Percentiles rank a stretch among this genome's conserved stretches.
Conservation (phyloP, 2,888 invertebrate species). For the Xanthorhoe designata region DNA sequence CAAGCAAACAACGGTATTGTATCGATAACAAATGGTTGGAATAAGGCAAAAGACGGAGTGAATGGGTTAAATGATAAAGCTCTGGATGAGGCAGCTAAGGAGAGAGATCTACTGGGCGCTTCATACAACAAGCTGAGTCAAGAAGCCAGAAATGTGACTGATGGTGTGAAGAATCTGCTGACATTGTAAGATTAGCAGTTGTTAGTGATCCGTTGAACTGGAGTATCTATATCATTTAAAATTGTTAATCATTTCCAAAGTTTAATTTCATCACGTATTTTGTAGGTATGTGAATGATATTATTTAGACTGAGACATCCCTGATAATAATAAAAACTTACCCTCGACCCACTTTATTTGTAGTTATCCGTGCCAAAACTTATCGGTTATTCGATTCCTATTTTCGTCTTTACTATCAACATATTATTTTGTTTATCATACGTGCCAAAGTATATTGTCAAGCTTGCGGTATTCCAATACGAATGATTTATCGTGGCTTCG, state of each 20-base stretch:
- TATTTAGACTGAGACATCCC: too few species aligned
- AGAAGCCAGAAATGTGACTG: constrained; percentile 5
- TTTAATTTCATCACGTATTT: too few species aligned
- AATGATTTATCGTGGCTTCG: constrained; percentile 69
- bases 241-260: too few species aligned
- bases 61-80: constrained; percentile 19
- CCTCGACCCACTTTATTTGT: neutral
- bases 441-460: constrained; percentile 14
- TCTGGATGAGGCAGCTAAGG: constrained; percentile 24
- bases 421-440: constrained; percentile 12
- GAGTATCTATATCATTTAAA: too few species aligned
- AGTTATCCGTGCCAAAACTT: neutral
- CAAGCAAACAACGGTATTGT: constrained; percentile 6
- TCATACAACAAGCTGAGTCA: constrained; percentile 13
- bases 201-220: too few species aligned
- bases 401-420: neutral
- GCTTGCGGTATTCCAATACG: constrained; percentile 22
- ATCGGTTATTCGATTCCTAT: neutral
- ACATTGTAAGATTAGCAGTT: too few species aligned
- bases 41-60: constrained; percentile 9
- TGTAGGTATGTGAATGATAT: too few species aligned
- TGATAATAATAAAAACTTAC: too few species aligned
- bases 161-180: constrained; percentile 1
- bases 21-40: constrained; percentile 6
- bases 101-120: constrained; percentile 28